Base-by-base conservation (phyloP, 2,888 invertebrate genomes). In the Acrocera orbiculus region DNA sequence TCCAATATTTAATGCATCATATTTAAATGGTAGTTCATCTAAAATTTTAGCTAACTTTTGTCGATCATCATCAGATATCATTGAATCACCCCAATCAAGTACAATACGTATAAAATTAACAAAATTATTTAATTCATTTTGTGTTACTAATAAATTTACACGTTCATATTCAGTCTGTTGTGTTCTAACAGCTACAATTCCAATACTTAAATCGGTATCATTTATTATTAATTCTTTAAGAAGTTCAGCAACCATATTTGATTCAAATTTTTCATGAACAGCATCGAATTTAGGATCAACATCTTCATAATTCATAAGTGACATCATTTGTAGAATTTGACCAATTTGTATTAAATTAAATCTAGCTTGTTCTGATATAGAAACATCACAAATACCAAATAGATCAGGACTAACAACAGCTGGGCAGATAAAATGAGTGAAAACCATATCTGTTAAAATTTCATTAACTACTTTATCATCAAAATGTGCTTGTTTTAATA, bases 351-450 rank as follows among this genome's bases (percentile, higher is more conserved):
- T 76, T 33, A 85, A 66, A 62, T 83, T 96, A 58, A 87, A 90
- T 23, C 92, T 65, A 5, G 90, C 87, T 37, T 87, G 75, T 49
- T 85, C 79, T 26, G 86, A 86, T 35, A 96, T 82, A 6, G 90
- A 86, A 2, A 85, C 79, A 52, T 93, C 93, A 4, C 82, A 82
- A 34, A 96, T 81, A 11, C 93, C 95, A 58, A 89, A 80, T 2
- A 87, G 80, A 55, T 95, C 95, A 0, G 96, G 96, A 63, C 89
- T 89, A 30, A 92, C 81, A 34, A 98, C 85, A 1, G 93, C 95
- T 3, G 93, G 93, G 51, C 95, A 96, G 38, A 98, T 80, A 54
- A 93, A 90, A 53, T 83, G 73, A 8, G 85, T 85, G 53, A 96
- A 80, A 16, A 96, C 80, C 37, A 98, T 66, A 53, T 98, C 95